Conservation (phyloP, 1,140 invertebrate species). For the Heliconius hermathena region DNA sequence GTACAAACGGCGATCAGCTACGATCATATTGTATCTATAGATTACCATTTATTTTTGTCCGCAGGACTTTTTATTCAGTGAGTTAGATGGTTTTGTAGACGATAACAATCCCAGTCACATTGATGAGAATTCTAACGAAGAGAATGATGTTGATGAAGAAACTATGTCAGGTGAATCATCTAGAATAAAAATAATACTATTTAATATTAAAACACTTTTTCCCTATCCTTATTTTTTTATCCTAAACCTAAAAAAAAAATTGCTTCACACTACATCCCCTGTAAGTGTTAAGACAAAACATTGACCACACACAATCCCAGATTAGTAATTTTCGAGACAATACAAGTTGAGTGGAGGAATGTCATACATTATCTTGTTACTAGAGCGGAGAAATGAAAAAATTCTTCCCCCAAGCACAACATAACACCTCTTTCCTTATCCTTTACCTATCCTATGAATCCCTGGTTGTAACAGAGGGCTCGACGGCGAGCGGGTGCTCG, state of each 20-base stretch:
- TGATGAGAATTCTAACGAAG: constrained; percentile 86
- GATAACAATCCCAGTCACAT: constrained; percentile 76
- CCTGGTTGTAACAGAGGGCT: constrained; percentile 53
- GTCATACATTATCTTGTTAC: no score
- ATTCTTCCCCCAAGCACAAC: no score
- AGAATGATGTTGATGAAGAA: constrained; percentile 92
- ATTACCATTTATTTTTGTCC: neutral
- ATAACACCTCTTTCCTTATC: no score
- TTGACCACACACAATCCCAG: no score
- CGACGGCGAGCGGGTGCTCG: constrained; percentile 59
- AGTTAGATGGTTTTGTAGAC: constrained; percentile 85
- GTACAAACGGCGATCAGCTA: no score
- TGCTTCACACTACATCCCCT: neutral
- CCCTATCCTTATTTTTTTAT: neutral
- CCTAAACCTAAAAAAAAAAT: no score
- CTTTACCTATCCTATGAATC: neutral
- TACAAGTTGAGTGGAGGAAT: neutral
- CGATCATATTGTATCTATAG: no score
- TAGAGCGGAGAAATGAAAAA: no score
- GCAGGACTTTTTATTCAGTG: constrained; percentile 85
- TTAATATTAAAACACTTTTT: neutral
- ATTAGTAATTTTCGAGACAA: neutral
- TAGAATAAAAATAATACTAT: neutral
- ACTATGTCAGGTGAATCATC: constrained; percentile 88
- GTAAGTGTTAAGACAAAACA: neutral